Conservation (phyloP, 2,888 invertebrate genomes). For the Creontiades dilutus region DNA sequence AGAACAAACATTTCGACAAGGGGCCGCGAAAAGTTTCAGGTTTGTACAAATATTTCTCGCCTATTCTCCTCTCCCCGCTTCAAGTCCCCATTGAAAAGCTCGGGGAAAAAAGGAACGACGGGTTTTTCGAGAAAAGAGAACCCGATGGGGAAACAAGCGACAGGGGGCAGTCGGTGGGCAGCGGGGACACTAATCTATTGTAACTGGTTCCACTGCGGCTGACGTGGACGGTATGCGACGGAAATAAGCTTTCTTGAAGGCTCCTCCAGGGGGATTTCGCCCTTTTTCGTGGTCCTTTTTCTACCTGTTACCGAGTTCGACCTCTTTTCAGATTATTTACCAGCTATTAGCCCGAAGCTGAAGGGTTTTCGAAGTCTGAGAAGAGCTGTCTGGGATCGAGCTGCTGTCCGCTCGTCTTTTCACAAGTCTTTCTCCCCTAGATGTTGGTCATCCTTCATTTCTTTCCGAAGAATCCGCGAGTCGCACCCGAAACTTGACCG, state of each 20-base stretch:
- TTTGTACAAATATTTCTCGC: slow-evolving; percentile 64
- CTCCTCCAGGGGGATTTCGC: neutral
- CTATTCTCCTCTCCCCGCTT: slow-evolving; percentile 21
- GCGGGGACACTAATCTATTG: slow-evolving; percentile 49
- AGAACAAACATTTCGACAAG: neutral
- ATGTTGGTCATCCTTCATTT: neutral
- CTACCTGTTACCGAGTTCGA: neutral
- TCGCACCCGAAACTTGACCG: neutral
- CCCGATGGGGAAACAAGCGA: neutral
- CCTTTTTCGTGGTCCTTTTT: slow-evolving; percentile 32
- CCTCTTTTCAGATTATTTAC: slow-evolving; percentile 52
- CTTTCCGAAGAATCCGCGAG: neutral
- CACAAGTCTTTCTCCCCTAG: neutral
- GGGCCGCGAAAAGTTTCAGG: slow-evolving; percentile 1
- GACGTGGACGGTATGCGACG: neutral
- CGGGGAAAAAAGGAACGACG: neutral
- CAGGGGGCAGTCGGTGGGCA: neutral
- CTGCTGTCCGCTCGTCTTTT: neutral
- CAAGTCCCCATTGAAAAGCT: neutral
- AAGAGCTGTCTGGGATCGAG: too few species aligned
- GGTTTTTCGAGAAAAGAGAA: slow-evolving; percentile 6
- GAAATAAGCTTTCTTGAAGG: slow-evolving; percentile 49
- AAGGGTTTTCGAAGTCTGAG: slow-evolving; percentile 19
- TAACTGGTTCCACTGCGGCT: slow-evolving; percentile 59
- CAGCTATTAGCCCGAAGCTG: slow-evolving; percentile 26